Percentiles rank a stretch among this genome's conserved stretches.
Conservation (phyloP, 2,888 invertebrate species). For the Lithophane socia region DNA sequence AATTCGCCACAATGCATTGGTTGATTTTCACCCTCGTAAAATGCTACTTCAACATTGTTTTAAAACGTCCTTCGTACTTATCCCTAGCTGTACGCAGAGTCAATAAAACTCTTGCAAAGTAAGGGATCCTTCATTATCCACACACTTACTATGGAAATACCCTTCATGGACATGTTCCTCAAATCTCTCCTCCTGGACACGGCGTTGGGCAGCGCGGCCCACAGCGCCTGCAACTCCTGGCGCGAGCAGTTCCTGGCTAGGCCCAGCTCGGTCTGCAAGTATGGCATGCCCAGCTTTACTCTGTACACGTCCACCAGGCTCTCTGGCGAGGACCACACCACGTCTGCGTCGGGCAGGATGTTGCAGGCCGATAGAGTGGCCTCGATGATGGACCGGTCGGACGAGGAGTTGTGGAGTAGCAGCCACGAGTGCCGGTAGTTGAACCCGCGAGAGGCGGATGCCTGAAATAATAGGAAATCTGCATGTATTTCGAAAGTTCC, state of each 20-base stretch:
- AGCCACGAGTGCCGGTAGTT: slow-evolving; percentile 82
- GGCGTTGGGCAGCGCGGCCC: slow-evolving; percentile 71
- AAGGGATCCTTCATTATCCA: background rate
- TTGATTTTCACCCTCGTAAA: background rate
- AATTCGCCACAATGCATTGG: background rate
- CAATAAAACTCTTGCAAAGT: background rate
- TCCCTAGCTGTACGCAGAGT: background rate
- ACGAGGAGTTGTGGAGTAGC: slow-evolving; percentile 71
- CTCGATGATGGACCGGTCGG: slow-evolving; percentile 66
- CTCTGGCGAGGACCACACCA: slow-evolving; percentile 75
- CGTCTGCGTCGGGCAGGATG: slow-evolving; percentile 82
- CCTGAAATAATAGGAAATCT: slow-evolving; percentile 67
- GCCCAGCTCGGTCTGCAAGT: slow-evolving; percentile 67
- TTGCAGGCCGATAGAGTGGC: slow-evolving; percentile 63
- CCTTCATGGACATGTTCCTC: slow-evolving; percentile 73
- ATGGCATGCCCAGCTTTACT: slow-evolving; percentile 69
- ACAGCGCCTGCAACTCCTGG: slow-evolving; percentile 66
- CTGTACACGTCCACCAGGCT: slow-evolving; percentile 78
- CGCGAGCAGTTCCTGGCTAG: slow-evolving; percentile 56
- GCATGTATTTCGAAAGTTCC: too few species aligned
- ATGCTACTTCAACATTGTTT: too few species aligned
- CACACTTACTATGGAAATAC: slow-evolving; percentile 77
- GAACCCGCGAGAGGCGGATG: slow-evolving; percentile 79
- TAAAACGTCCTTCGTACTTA: background rate
- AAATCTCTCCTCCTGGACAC: slow-evolving; percentile 78